phyloP scores from a whole-genome alignment of 2,888 invertebrate species.

The Alviniconcha strummeri region DNA sequence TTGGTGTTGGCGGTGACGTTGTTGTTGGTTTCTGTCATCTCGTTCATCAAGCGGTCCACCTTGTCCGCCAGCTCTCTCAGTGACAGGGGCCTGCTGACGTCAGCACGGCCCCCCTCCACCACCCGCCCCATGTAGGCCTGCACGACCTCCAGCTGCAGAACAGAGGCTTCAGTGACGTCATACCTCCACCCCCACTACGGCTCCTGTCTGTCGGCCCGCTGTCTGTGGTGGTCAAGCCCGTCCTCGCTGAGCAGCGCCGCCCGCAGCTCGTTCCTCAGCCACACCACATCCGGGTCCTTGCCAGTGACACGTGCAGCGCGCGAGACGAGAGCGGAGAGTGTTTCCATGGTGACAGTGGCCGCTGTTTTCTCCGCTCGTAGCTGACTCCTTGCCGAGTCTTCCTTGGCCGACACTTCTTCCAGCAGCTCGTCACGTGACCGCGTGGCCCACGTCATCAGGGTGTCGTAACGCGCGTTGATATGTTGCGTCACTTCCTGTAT shows the following conservation, averaged over 20 bases:
- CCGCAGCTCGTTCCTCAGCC: conserved; percentile 12
- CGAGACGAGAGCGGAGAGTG: background rate
- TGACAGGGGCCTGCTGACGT: background rate
- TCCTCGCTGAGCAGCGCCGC: conserved; percentile 14
- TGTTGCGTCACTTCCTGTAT: background rate
- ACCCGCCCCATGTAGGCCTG: conserved; percentile 15
- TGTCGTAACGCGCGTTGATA: background rate
- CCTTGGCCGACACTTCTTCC: background rate
- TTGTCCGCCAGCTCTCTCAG: background rate
- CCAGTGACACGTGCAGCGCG: background rate
- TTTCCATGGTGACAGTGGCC: conserved; percentile 6
- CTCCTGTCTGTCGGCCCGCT: background rate
- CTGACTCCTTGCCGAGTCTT: background rate
- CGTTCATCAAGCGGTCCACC: background rate
- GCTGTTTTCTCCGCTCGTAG: background rate
- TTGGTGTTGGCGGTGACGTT: background rate
- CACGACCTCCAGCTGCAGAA: conserved; percentile 8
- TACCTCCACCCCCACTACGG: background rate
- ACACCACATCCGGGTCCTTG: conserved; percentile 5
- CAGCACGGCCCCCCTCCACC: background rate
- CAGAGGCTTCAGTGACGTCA: background rate
- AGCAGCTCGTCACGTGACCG: conserved; percentile 19
- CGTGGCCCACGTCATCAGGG: background rate
- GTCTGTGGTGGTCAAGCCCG: background rate
- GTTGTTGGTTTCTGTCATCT: background rate